A percentile compares a stretch with the other conserved stretches of the same genome.
Evolutionary conservation across 2,113 vertebrate genomes (phyloP).

Genomic region (Gymnocephalus cernua): DNA sequence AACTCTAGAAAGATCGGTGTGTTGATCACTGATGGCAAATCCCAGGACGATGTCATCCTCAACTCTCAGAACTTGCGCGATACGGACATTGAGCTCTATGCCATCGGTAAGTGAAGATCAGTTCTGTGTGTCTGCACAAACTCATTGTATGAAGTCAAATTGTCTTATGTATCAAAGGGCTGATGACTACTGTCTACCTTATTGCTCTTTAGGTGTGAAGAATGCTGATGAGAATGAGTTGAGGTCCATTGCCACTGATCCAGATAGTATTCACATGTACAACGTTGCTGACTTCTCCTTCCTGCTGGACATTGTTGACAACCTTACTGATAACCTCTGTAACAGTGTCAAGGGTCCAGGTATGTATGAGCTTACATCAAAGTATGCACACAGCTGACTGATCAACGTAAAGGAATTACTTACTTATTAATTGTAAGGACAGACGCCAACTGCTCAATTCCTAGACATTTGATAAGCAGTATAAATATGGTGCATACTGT

Average conservation of each 20-base stretch:
- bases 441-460: not conserved
- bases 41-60: conserved; percentile 92
- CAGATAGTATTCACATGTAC: conserved; percentile 93
- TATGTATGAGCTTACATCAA: conserved; percentile 64
- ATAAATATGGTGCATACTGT: conserved; percentile 24
- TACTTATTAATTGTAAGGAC: not conserved
- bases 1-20: conserved; percentile 94
- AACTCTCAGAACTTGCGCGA: conserved; percentile 91
- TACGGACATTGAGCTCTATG: conserved; percentile 92
- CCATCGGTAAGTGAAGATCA: conserved; percentile 87
- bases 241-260: conserved; percentile 93
- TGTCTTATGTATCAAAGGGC: not conserved
- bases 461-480: conserved; percentile 7
- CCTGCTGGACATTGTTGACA: conserved; percentile 91
- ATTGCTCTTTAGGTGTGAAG: conserved; percentile 90
- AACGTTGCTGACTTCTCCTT: conserved; percentile 96
- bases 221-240: conserved; percentile 97
- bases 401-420: not conserved
- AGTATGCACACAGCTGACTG: not conserved
- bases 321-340: conserved; percentile 92
- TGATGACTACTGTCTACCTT: not conserved
- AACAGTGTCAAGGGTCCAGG: conserved; percentile 98
- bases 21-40: conserved; percentile 97
- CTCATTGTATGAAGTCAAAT: accelerated
- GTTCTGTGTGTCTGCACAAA: not conserved